A percentile compares a stretch with the other conserved stretches of the same genome.
phyloP scores from a whole-genome alignment of 2,797 vertebrate species.

The Poeciliopsis gracilis region DNA sequence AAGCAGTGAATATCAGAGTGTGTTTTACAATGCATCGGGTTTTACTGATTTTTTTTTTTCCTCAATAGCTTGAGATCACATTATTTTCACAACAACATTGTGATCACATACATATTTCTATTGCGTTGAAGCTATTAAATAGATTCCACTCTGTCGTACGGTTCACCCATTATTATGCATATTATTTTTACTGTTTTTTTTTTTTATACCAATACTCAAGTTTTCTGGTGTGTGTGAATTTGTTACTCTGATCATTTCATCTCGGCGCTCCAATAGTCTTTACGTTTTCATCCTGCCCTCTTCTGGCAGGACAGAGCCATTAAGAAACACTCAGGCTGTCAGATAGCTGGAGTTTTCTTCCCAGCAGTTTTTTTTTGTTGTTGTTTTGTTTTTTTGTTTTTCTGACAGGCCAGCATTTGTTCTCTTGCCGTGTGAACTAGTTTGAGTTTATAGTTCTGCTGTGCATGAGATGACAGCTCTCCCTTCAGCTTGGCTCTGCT shows the following conservation, averaged over 20 bases:
- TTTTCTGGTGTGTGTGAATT: not conserved
- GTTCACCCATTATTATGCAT: not conserved
- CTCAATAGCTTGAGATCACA: not conserved
- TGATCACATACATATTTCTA: not conserved
- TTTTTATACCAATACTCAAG: not conserved
- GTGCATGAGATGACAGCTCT: conserved; percentile 59
- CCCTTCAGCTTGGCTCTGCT: conserved; percentile 53
- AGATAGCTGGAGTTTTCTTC: conserved; percentile 54
- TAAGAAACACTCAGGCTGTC: conserved; percentile 63
- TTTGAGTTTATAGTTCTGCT: conserved; percentile 57
- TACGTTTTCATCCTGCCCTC: conserved; percentile 54
- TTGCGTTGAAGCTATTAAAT: not conserved
- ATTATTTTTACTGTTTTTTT: not conserved
- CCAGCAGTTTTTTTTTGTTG: conserved; percentile 13
- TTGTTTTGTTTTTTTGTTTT: not conserved
- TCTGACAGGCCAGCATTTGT: conserved; percentile 66
- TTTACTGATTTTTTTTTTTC: not conserved
- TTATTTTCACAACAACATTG: not conserved
- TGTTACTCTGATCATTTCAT: not conserved
- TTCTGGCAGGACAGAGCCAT: conserved; percentile 53
- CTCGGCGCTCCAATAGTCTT: conserved; percentile 41
- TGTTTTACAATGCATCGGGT: not conserved
- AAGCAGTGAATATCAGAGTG: not conserved
- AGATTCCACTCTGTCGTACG: not conserved
- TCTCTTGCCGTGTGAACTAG: conserved; percentile 56